Base-by-base conservation (phyloP, 2,888 invertebrate species). In the Xestia c-nigrum region DNA sequence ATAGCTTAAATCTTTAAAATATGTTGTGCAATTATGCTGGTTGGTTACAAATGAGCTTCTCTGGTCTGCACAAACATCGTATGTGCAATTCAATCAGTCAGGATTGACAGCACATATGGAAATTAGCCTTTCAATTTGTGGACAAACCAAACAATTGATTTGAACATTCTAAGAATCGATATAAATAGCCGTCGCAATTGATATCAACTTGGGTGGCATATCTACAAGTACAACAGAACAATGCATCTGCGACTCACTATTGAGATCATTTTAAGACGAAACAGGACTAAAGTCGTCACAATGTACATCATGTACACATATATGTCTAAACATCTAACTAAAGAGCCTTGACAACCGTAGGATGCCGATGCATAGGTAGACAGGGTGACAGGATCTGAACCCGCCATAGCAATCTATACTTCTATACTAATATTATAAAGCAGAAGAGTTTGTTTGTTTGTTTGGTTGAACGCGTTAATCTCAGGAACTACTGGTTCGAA, bases 11-110 rank as follows among this genome's bases (percentile, higher is more conserved):
- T 76, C 73, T 83, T 79, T 88, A 80, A 89, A 88, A 87, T 90
- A 85, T 90, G 88, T 89, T 83, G 85, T 85, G 68, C 87, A 89
- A 88, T 84, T 83, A 83, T 88, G 89, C 87, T 78, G 12, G 52
- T 63, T 85, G 91, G 81, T 90, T 92, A 90, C 89, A 59, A 90
- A 92, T 91, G 87, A 90, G 90, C 19, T 77, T 5, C 68, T 78
- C 24, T 72, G 12, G 79, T 81, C 74, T 80, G 76, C 64, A 83
- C 72, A 19, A 72, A 57, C 61, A 71, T 71, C 63, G 47, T 78
- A 57, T 78, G 80, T 74, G 78, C 83, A 86, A 75, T 72, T 65
- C 79, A 73, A 88, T 85, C 76, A 72, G 40, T 80, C 74, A 82
- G 66, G 76, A 79, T 87, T 88, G 84, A 88, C 84, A 80, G 78